A percentile compares a stretch with the other conserved stretches of the same genome.
phyloP scores from a whole-genome alignment of 2,888 invertebrate genomes.

The Tenthredo amoena region DNA sequence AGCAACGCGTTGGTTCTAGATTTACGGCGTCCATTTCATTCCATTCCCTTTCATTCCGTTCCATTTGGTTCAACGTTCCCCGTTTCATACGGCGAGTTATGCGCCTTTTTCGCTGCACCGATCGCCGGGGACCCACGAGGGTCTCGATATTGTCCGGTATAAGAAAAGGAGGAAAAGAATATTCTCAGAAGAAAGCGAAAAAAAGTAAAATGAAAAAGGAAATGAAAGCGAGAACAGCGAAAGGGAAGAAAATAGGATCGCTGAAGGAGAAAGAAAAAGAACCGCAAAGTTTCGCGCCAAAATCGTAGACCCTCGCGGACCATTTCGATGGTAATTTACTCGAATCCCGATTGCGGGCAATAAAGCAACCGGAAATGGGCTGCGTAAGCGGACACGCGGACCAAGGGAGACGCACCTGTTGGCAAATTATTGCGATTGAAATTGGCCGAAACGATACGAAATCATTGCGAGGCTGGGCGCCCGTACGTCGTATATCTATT shows the following conservation, averaged over 20 bases:
- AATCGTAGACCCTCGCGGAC: conserved; percentile 21
- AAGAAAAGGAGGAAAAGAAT: not conserved
- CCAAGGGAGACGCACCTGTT: conserved; percentile 47
- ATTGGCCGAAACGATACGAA: conserved; percentile 44
- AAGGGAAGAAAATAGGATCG: not conserved
- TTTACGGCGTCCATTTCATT: conserved; percentile 51
- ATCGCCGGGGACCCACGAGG: conserved; percentile 6
- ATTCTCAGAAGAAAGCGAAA: not conserved
- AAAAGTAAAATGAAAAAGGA: not conserved
- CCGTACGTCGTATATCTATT: not conserved
- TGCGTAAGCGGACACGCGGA: conserved; percentile 43
- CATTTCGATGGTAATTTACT: conserved; percentile 42
- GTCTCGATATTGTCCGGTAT: conserved; percentile 39
- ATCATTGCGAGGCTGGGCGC: conserved; percentile 27
- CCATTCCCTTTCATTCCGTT: conserved; percentile 49
- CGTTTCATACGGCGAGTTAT: conserved; percentile 46
- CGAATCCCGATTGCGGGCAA: conserved; percentile 35
- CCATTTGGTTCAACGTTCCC: conserved; percentile 47
- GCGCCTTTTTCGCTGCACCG: conserved; percentile 28
- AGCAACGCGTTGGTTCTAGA: conserved; percentile 48
- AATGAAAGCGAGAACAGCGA: not conserved
- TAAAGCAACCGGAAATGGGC: conserved; percentile 49
- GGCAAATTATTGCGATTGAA: conserved; percentile 40
- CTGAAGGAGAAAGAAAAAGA: not conserved
- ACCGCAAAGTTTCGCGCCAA: not conserved